Evolutionary conservation across 2,888 invertebrate genomes (phyloP).

Genomic region (Cremastobaeus sp.): DNA sequence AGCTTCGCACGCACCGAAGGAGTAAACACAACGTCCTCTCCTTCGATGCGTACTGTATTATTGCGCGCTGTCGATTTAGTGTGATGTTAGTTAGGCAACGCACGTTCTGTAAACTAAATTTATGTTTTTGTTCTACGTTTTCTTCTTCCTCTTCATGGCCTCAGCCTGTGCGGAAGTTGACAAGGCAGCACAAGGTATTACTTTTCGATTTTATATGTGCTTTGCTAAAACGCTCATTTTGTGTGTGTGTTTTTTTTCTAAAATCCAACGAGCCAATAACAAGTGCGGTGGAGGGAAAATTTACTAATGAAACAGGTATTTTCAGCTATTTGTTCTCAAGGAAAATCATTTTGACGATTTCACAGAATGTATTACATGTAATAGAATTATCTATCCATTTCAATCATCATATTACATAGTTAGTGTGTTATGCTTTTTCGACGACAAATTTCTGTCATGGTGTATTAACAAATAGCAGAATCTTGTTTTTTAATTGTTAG

Average conservation of each 20-base stretch:
- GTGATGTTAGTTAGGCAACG: not conserved
- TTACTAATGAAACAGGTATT: slow-evolving; percentile 35
- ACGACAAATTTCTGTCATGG: too few species aligned
- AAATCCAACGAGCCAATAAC: slow-evolving; percentile 34
- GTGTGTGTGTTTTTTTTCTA: slow-evolving; percentile 24
- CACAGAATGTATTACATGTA: not conserved
- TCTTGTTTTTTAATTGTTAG: too few species aligned
- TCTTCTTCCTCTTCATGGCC: slow-evolving; percentile 66
- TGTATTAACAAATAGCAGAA: too few species aligned
- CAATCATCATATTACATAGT: too few species aligned
- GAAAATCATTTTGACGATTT: not conserved
- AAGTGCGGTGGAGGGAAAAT: slow-evolving; percentile 36
- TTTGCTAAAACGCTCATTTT: slow-evolving; percentile 22
- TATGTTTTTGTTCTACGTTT: slow-evolving; percentile 75
- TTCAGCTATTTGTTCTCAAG: not conserved
- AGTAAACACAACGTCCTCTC: too few species aligned
- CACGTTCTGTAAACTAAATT: slow-evolving; percentile 64
- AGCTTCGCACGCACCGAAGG: too few species aligned
- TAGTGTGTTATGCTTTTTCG: too few species aligned
- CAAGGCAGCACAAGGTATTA: slow-evolving; percentile 74
- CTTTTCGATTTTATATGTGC: slow-evolving; percentile 65
- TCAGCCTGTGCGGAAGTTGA: slow-evolving; percentile 74
- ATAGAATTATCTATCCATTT: too few species aligned
- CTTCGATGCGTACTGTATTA: too few species aligned
- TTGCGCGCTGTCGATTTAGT: too few species aligned